Conservation (phyloP, 2,113 vertebrate species). For the Peromyscus leucopus region DNA sequence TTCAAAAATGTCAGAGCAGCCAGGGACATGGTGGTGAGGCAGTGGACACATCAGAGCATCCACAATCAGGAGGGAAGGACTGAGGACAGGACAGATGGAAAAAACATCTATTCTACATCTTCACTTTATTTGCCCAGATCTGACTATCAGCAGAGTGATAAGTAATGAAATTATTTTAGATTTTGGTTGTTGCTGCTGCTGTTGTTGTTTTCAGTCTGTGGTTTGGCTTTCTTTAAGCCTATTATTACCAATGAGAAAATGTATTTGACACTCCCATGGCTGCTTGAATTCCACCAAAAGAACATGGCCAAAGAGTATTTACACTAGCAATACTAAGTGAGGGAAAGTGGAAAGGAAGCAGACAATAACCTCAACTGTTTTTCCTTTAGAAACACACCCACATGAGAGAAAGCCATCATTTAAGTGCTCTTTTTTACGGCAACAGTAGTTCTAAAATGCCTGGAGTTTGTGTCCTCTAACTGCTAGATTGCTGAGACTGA, state of each 20-base stretch:
- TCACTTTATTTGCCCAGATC: neutral
- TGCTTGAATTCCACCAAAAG: neutral
- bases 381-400: neutral
- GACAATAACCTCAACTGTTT: neutral
- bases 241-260: neutral
- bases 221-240: neutral
- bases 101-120: rapidly evolving
- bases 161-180: neutral
- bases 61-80: neutral
- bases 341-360: neutral
- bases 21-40: neutral
- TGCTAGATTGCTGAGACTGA: neutral
- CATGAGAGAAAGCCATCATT: neutral
- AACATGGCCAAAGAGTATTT: neutral
- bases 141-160: neutral
- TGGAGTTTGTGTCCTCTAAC: neutral
- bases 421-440: neutral
- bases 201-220: no score
- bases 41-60: no score
- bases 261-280: neutral
- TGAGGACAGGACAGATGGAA: neutral
- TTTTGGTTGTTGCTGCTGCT: neutral
- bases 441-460: neutral
- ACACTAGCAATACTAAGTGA: neutral
- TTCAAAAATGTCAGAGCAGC: neutral